Percentiles rank a stretch among this genome's conserved stretches.
Conservation (phyloP, 2,113 vertebrate species). For the Coryphaenoides rupestris region DNA sequence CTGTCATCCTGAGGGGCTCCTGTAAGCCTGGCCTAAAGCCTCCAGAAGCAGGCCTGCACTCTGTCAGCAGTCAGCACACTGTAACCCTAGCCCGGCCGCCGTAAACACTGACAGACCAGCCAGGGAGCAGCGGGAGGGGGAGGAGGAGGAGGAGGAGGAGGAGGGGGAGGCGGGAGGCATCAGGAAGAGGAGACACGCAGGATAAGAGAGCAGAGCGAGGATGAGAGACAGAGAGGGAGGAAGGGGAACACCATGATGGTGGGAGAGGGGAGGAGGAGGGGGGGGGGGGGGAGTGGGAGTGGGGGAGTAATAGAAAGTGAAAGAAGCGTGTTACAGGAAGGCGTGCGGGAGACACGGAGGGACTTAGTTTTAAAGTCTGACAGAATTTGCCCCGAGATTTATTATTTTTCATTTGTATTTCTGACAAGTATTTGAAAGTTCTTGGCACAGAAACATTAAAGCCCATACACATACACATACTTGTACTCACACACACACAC, state of each 20-base stretch:
- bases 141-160: neutral
- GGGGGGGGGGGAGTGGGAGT: neutral
- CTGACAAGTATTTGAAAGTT: too few relatives aligned
- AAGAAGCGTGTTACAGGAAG: too few relatives aligned
- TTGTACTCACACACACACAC: neutral
- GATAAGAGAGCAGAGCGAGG: neutral
- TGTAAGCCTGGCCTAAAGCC: conserved; percentile 43
- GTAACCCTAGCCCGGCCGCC: conserved; percentile 58
- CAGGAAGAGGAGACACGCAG: neutral
- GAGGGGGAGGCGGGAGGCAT: neutral
- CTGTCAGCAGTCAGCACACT: conserved; percentile 56
- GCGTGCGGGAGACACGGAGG: too few relatives aligned
- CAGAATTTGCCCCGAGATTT: too few relatives aligned
- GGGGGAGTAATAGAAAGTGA: too few relatives aligned
- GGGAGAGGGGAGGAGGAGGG: neutral
- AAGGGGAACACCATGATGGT: neutral
- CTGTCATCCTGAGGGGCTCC: conserved; percentile 31
- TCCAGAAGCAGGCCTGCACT: conserved; percentile 60
- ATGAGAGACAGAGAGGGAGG: too few relatives aligned
- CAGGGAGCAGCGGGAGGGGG: neutral
- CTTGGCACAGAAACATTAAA: neutral
- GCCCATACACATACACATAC: too few relatives aligned
- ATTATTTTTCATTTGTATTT: too few relatives aligned
- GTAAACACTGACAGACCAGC: conserved; percentile 50
- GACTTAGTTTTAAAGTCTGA: too few relatives aligned